These are phyloP conservation scores for Cirrhinus mrigala DNA, from an alignment of 2,797 vertebrate species.

Conservation along the genomic window DNA sequence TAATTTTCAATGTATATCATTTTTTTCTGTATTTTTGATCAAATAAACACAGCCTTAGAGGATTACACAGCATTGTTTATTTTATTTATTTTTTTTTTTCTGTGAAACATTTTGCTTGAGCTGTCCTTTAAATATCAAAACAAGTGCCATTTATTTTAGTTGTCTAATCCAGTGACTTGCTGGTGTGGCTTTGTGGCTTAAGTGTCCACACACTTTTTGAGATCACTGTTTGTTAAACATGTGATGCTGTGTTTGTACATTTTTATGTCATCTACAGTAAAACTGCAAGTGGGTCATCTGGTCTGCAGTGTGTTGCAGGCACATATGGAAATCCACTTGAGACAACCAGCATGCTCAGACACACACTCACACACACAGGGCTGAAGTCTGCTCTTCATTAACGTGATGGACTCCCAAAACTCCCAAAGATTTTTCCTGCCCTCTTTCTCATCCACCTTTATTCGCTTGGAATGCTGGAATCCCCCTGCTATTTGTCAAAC, in stretches of 20 bases:
- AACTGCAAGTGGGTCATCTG: constrained; percentile 65
- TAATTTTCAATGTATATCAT: too few relatives aligned
- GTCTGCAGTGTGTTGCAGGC: constrained; percentile 62
- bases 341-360: constrained; percentile 46
- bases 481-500: constrained; percentile 22
- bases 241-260: not conserved
- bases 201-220: not conserved
- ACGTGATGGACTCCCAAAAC: constrained; percentile 74
- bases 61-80: too few relatives aligned
- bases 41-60: too few relatives aligned
- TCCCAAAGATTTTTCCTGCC: constrained; percentile 78
- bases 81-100: not conserved
- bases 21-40: not conserved
- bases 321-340: constrained; percentile 58
- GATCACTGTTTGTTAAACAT: not conserved
- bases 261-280: not conserved
- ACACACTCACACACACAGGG: constrained; percentile 16
- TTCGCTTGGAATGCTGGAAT: constrained; percentile 11
- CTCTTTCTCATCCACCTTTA: constrained; percentile 57
- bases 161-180: not conserved
- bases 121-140: not conserved
- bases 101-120: not conserved
- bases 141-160: not conserved
- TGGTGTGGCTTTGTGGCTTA: not conserved
- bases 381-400: constrained; percentile 80